phyloP scores from a whole-genome alignment of 2,888 invertebrate species.

The Ellobium chinense region DNA sequence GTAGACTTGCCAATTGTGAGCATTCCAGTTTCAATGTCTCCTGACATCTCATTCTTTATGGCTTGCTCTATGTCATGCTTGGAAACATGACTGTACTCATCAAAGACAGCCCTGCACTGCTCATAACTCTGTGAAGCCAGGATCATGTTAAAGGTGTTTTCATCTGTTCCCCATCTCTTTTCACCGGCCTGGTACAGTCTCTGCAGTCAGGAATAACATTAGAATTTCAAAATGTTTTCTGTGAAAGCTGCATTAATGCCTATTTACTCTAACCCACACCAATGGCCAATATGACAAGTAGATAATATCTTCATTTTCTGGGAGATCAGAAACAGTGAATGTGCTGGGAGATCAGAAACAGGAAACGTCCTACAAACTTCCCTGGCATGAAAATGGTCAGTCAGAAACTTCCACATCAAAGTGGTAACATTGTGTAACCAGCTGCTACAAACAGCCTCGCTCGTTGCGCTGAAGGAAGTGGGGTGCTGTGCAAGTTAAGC shows the following conservation, averaged over 20 bases:
- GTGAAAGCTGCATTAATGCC: too few relatives aligned
- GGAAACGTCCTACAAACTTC: too few relatives aligned
- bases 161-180: conserved; percentile 77
- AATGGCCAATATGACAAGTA: not conserved
- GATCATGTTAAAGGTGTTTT: conserved; percentile 76
- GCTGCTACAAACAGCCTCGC: too few relatives aligned
- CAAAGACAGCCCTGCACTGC: conserved; percentile 85
- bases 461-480: too few relatives aligned
- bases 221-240: too few relatives aligned
- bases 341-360: too few relatives aligned
- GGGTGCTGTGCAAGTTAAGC: too few relatives aligned
- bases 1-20: conserved; percentile 69
- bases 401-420: too few relatives aligned
- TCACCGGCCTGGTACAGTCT: conserved; percentile 74
- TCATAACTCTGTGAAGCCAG: conserved; percentile 88
- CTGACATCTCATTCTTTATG: conserved; percentile 74
- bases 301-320: not conserved
- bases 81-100: conserved; percentile 88
- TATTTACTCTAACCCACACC: not conserved
- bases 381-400: too few relatives aligned
- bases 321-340: too few relatives aligned
- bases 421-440: too few relatives aligned
- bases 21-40: conserved; percentile 71
- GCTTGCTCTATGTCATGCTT: conserved; percentile 71
- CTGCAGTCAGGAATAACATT: too few relatives aligned